Base-by-base conservation (phyloP, 2,888 invertebrate genomes). In the Scotopteryx bipunctaria region DNA sequence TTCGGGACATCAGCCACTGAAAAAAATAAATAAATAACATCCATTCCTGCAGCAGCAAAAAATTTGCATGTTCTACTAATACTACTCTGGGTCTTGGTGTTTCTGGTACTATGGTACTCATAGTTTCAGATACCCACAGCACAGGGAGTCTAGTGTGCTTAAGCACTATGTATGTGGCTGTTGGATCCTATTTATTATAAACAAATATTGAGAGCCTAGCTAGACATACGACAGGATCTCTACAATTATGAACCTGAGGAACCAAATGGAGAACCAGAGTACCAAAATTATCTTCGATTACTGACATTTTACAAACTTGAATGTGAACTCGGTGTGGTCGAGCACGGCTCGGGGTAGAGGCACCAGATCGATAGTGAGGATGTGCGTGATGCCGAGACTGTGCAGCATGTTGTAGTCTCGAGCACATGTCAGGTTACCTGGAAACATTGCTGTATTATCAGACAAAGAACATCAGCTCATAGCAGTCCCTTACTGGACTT, bases 361-460 rank as follows among this genome's bases (percentile, higher is more conserved):
- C 69, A 96, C 95, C 8, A 96, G 93, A 73, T 97, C 97, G 51
- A 97, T 91, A 0, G 97, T 97, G 36, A 97, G 86, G 63, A 97
- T 94, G 73, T 96, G 94, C 1, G 93, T 94, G 51, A 97, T 94
- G 61, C 93, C 91, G 16, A 93, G 88, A 37, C 91, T 91, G 51
- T 92, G 92, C 47, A 97, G 70, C 19, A 93, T 93, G 46, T 93
- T 92, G 56, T 93, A 83, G 73, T 96, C 94, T 23, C 94, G 93
- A 1, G 97, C 97, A 57, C 96, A 95, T 23, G 95, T 94, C 55
- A 96, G 80, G 75, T 96, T 96, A 13, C 97, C 96, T 94, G 69
- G 2, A 81, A 75, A 19, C 1, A 19, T 1, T 5, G 2, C 5
- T 2, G 4, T 19, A 5, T 1, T 2, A 6, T 19, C 19, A 19